Evolutionary conservation across 2,797 vertebrate species (phyloP), one percentile per base, ranked within the genome.

Genomic region (Neopelma chrysocephalum): DNA sequence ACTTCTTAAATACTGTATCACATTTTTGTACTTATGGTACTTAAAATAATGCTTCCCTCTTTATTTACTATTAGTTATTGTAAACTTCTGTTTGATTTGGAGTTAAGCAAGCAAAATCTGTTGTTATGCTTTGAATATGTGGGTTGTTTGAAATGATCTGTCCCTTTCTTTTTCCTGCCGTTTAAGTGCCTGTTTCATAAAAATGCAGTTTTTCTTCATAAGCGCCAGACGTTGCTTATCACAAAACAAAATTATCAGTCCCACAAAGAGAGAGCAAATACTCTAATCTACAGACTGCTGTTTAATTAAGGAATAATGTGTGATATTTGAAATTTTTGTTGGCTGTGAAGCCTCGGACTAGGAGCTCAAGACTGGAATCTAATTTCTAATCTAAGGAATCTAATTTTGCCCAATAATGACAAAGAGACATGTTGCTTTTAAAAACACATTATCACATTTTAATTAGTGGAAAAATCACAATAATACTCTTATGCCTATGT

Each of bases 261-360:
- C 34, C 3, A 3, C 38, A 57, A 23, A 87, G 62, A 40, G 20
- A 84, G 42, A 69, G 23, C 22, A 61, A 56, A 50, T 84, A 79
- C 57, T 90, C 36, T 94, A 54, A 83, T 83, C 69, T 89, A 58
- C 62, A 80, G 53, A 48, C 8, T 57, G 23, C 45, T 86, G 20
- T 54, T 83, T 87, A 75, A 75, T 90, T 75, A 88, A 65, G 64
- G 32, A 91, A 36, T 60, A 92, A 65, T 57, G 68, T 53, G 21
- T 21, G 4, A 71, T 91, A 95, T 71, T 95, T 89, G 68, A 95
- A 27, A 48, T 89, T 89, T 94, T 79, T 95, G 20, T 96, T 92
- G 50, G 5, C 73, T 89, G 20, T 72, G 56, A 69, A 84, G 34
- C 34, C 23, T 91, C n/a, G 15, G 12, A 32, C 34, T 70, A 56